Conservation (phyloP, 2,888 invertebrate genomes). For the Branchinecta sandiegonensis region DNA sequence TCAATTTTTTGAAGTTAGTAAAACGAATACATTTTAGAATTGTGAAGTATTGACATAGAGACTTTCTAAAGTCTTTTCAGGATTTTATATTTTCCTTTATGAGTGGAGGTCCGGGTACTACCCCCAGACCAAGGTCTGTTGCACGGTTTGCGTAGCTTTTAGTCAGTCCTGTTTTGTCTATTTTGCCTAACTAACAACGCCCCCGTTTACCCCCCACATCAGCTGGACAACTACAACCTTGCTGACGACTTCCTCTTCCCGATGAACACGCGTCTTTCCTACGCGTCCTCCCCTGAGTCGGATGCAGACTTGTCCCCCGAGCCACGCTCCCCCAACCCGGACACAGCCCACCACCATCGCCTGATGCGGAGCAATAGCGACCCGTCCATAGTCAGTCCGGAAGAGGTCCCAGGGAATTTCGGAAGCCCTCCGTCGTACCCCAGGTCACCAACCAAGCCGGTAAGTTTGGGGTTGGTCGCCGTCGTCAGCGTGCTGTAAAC, state of each 20-base stretch:
- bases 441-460: neutral
- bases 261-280: constrained; percentile 87
- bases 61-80: no score
- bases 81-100: no score
- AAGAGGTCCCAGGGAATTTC: constrained; percentile 39
- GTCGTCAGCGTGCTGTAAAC: no score
- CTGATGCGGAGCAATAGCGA: constrained; percentile 73
- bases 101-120: no score
- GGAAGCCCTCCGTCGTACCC: neutral
- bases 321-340: constrained; percentile 34
- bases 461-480: neutral
- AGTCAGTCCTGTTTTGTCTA: neutral
- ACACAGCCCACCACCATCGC: constrained; percentile 34
- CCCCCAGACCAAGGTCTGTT: no score
- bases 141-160: no score
- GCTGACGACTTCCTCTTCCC: constrained; percentile 98
- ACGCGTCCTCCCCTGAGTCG: constrained; percentile 90
- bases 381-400: constrained; percentile 85
- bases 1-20: no score
- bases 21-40: no score
- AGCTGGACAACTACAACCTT: constrained; percentile 81
- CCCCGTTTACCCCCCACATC: constrained; percentile 31
- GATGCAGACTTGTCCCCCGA: constrained; percentile 76
- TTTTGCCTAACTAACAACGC: neutral
- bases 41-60: no score